Percentiles rank a stretch among this genome's conserved stretches.
These are phyloP conservation scores for Drosophila orosa DNA, from an alignment of 1,140 invertebrate species.

Conservation along the genomic window DNA sequence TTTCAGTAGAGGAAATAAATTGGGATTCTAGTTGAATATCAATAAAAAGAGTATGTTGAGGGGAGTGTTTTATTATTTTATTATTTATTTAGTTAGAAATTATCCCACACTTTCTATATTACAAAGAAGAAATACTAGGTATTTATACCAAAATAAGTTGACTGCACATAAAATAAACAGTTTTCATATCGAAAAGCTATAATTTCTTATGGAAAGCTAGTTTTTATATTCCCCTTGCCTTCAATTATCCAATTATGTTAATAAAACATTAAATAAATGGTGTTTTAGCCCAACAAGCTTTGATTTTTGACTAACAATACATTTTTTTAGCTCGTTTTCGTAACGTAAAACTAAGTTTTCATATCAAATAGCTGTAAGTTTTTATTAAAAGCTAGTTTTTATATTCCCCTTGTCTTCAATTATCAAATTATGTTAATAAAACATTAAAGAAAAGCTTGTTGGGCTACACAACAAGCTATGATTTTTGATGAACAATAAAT, in stretches of 20 bases:
- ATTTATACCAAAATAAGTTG: neutral
- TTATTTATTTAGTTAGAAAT: neutral
- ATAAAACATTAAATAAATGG: too few species aligned
- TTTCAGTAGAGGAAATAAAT: neutral
- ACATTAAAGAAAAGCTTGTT: neutral
- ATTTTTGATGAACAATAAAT: neutral
- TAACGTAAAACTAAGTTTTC: neutral
- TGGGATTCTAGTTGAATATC: too few species aligned
- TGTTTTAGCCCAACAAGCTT: too few species aligned
- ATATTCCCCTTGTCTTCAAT: neutral
- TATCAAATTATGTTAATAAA: conserved; percentile 2
- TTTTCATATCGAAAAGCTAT: neutral
- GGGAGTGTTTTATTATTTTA: neutral
- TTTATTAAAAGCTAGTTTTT: neutral
- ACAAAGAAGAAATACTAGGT: neutral
- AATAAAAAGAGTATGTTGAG: too few species aligned
- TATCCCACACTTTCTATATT: neutral
- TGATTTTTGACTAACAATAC: neutral
- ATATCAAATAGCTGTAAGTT: neutral
- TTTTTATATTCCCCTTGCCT: neutral
- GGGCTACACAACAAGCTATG: neutral
- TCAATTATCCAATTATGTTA: neutral
- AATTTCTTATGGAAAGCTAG: too few species aligned
- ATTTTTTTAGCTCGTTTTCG: too few species aligned
- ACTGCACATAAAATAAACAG: too few species aligned